Conservation (phyloP, 2,797 vertebrate genomes). For the Falco peregrinus region DNA sequence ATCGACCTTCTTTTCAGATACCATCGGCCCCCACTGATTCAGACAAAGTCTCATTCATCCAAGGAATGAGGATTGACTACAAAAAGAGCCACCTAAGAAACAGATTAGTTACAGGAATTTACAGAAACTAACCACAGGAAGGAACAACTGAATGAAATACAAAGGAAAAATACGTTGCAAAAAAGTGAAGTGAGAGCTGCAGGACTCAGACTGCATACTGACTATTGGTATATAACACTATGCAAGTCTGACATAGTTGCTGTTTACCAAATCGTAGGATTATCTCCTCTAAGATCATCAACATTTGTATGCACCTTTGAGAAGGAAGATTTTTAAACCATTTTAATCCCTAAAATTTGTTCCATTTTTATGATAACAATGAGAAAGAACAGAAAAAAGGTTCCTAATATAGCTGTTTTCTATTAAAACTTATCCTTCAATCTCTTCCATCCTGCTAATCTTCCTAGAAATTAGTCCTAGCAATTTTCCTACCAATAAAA, state of each 20-base stretch:
- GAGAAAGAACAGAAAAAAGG: not conserved
- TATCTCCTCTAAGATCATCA: not conserved
- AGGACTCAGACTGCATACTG: not conserved
- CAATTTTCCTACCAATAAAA: not conserved
- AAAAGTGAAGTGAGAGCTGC: not conserved
- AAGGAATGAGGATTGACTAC: not conserved
- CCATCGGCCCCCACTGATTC: not conserved
- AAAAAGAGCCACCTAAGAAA: not conserved
- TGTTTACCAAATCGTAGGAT: not conserved
- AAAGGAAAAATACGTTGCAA: not conserved
- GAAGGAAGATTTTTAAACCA: not conserved
- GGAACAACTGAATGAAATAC: not conserved
- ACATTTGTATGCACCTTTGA: not conserved
- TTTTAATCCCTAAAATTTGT: not conserved
- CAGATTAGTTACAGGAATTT: not conserved
- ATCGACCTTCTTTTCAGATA: not conserved
- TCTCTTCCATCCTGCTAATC: not conserved
- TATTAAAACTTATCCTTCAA: not conserved
- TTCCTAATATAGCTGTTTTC: not conserved
- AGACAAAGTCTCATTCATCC: not conserved
- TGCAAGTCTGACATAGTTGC: not conserved
- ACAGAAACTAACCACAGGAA: not conserved
- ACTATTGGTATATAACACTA: not conserved
- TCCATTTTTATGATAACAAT: not conserved
- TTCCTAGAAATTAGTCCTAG: not conserved